Conservation (phyloP, 2,888 invertebrate genomes). For the Cylindroiulus punctatus region DNA sequence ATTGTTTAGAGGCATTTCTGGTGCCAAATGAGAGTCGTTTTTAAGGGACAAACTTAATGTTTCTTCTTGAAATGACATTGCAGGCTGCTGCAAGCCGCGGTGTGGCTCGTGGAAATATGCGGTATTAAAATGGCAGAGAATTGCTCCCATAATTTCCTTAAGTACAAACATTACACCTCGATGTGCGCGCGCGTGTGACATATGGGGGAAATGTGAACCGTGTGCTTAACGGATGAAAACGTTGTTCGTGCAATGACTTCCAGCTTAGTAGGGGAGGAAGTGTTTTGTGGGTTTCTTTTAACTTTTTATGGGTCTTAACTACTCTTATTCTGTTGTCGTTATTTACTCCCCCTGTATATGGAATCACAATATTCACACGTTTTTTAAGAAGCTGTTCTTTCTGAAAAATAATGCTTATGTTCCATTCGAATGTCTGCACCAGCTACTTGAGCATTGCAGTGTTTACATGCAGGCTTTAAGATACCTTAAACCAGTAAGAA, state of each 20-base stretch:
- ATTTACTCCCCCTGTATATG: neutral
- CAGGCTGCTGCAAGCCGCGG: neutral
- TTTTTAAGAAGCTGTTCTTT: neutral
- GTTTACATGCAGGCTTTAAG: too few species aligned
- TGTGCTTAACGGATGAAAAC: neutral
- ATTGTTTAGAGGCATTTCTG: constrained; percentile 19
- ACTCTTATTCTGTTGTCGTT: neutral
- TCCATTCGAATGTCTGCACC: too few species aligned
- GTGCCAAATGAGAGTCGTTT: constrained; percentile 22
- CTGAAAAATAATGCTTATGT: too few species aligned
- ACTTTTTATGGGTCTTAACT: neutral
- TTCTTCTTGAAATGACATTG: constrained; percentile 12
- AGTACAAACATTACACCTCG: constrained; percentile 38
- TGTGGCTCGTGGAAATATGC: constrained; percentile 22
- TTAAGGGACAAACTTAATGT: constrained; percentile 42
- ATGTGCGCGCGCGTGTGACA: constrained; percentile 34
- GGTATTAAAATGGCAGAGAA: constrained; percentile 28
- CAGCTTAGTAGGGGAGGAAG: neutral
- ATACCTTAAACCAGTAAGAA: too few species aligned
- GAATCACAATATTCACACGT: neutral
- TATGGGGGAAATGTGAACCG: constrained; percentile 3
- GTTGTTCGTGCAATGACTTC: neutral
- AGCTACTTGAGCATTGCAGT: too few species aligned
- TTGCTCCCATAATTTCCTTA: constrained; percentile 33
- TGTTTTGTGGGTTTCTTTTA: neutral